Percentiles rank a stretch among this genome's conserved stretches.
Evolutionary conservation across 2,797 vertebrate species (phyloP).

Genomic region (Chrosomus eos): DNA sequence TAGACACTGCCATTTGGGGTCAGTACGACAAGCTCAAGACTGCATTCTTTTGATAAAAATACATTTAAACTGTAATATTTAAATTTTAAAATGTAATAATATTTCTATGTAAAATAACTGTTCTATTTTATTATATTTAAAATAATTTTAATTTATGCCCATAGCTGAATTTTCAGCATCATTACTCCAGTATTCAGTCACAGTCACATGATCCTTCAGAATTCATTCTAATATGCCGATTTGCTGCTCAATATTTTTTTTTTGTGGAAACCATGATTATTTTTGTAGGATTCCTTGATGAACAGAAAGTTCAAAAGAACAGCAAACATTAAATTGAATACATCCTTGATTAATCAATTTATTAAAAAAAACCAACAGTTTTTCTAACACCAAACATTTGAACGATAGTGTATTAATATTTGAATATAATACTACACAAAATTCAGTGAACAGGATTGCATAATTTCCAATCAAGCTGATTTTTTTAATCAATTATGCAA

Average conservation of each 20-base stretch:
- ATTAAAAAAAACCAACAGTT: background rate
- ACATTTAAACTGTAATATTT: background rate
- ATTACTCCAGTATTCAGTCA: background rate
- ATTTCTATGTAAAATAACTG: background rate
- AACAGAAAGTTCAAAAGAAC: background rate
- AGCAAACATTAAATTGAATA: background rate
- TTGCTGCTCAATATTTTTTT: background rate
- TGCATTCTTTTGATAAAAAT: background rate
- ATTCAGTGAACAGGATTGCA: background rate
- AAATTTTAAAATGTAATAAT: background rate
- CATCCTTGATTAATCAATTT: too few relatives aligned
- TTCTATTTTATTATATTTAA: background rate
- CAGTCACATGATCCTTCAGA: background rate
- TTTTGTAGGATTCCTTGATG: background rate
- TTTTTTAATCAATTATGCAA: background rate
- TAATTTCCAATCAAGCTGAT: background rate
- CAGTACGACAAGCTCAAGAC: background rate
- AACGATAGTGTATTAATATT: background rate
- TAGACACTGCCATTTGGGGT: background rate
- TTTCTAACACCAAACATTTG: too few relatives aligned
- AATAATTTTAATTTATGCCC: background rate
- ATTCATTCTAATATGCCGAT: background rate
- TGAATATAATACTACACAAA: background rate
- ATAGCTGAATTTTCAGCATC: background rate
- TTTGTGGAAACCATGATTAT: background rate